Base-by-base conservation (phyloP, 2,113 vertebrate species). In the Lepus timidus region DNA sequence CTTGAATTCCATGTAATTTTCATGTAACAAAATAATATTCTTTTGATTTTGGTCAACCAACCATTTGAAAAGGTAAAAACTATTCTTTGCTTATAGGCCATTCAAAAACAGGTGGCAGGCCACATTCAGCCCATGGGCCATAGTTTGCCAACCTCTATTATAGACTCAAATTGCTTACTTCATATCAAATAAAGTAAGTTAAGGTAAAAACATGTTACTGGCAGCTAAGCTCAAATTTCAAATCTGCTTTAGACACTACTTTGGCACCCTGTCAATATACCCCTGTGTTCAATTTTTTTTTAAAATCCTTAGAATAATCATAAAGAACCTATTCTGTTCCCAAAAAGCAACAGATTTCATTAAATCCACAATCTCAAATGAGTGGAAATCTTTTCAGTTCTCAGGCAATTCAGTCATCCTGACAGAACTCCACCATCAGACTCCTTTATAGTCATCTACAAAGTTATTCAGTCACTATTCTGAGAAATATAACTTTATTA, bases 121-220 rank as follows among this genome's bases (percentile, higher is more conserved):
- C 31, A 68, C 33, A 83, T 44, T 2, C 52, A 83, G 84, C 22
- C 65, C 65, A 51, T 1, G 62, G 51, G 29, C 29, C 82, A 55
- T 0, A 36, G n/a, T 67, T 25, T 39, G 49, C 82, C 65, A 52
- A 33, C 31, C 58, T 11, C 31, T 74, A 3, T 68, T 70, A 68
- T 11, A 62, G n/a, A 91, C 75, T 86, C 33, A 67, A 85, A 82
- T 29, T 79, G 71, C 84, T 67, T 6, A 76, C 84, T 79, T 61
- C 64, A 73, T 81, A 84, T 27, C 84, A 90, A 92, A 83, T 75
- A 90, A 76, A 97, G 84, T 62, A 95, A 92, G 62, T 44, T 78
- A 82, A 75, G 58, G 78, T 86, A 94, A 73, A 90, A 97, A 55
- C 73, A 92, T 9, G 27, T 94, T 75, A 82, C 4, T 96, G 13